phyloP scores from a whole-genome alignment of 2,888 invertebrate genomes.

The Lasiommata megera region DNA sequence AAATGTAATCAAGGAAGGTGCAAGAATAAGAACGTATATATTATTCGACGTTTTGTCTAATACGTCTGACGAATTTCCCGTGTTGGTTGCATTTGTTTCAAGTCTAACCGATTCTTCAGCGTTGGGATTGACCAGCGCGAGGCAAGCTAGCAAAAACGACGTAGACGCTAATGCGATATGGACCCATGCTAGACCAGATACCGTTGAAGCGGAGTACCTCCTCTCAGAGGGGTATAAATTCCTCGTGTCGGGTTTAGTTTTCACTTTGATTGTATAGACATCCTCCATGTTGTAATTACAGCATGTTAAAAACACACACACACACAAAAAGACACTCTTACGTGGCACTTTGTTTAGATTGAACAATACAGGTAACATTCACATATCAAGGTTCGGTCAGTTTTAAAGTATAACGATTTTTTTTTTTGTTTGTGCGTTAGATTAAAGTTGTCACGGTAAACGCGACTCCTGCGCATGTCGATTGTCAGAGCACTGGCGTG shows the following conservation, averaged over 20 bases:
- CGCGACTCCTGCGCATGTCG: slow-evolving; percentile 39
- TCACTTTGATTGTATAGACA: slow-evolving; percentile 85
- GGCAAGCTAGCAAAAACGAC: slow-evolving; percentile 78
- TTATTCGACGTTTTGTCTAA: slow-evolving; percentile 32
- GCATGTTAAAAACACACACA: slow-evolving; percentile 25
- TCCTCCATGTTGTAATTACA: slow-evolving; percentile 80
- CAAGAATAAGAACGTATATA: slow-evolving; percentile 63
- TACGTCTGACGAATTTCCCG: slow-evolving; percentile 34
- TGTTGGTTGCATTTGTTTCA: slow-evolving; percentile 23
- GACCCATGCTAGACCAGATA: slow-evolving; percentile 83
- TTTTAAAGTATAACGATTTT: slow-evolving; percentile 36
- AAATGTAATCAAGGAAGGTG: slow-evolving; percentile 73
- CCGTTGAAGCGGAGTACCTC: slow-evolving; percentile 85
- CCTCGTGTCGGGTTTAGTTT: slow-evolving; percentile 81
- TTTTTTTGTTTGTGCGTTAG: slow-evolving; percentile 8
- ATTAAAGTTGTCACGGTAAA: slow-evolving; percentile 23
- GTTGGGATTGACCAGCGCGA: slow-evolving; percentile 69
- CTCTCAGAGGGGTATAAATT: slow-evolving; percentile 84
- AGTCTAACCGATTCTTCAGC: slow-evolving; percentile 28
- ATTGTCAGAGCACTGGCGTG: slow-evolving; percentile 41
- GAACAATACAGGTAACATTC: slow-evolving; percentile 21
- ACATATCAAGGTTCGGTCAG: slow-evolving; percentile 27
- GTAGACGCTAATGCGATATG: slow-evolving; percentile 83
- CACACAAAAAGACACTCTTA: neutral
- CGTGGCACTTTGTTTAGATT: slow-evolving; percentile 9